Conservation (phyloP, 1,140 invertebrate genomes). For the Lepidurus apus region DNA sequence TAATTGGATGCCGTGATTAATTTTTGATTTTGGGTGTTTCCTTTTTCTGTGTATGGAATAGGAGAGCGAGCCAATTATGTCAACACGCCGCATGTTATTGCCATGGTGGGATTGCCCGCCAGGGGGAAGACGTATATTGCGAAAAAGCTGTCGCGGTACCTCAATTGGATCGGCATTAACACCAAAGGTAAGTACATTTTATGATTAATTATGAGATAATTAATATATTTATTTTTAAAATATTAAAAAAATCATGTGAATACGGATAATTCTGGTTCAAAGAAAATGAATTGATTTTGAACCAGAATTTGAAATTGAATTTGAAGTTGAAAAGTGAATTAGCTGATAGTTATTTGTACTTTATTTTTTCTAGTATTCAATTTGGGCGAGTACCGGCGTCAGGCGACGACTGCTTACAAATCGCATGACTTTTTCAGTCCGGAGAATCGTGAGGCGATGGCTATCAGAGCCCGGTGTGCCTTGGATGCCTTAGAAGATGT, state of each 20-base stretch:
- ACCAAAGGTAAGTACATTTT: constrained; percentile 64
- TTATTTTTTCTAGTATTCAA: constrained; percentile 62
- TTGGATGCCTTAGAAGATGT: constrained; percentile 78
- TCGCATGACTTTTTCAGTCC: constrained; percentile 78
- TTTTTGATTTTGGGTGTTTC: constrained; percentile 14
- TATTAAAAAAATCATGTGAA: no score
- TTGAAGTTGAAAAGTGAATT: constrained; percentile 16
- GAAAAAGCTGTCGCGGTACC: constrained; percentile 75
- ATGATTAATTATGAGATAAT: not conserved
- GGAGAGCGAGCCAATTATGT: constrained; percentile 81
- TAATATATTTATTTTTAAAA: no score
- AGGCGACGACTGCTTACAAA: constrained; percentile 67
- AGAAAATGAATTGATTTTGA: no score
- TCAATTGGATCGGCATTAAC: constrained; percentile 82
- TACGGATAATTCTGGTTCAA: no score
- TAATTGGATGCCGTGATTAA: no score
- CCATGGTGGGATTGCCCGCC: constrained; percentile 84
- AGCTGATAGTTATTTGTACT: constrained; percentile 4
- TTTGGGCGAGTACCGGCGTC: constrained; percentile 75
- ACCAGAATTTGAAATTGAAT: no score
- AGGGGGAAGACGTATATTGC: constrained; percentile 86
- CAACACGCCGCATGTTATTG: constrained; percentile 75
- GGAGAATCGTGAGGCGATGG: constrained; percentile 72
- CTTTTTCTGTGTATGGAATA: constrained; percentile 49
- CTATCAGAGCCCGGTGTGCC: constrained; percentile 70